Conservation (phyloP, 1,140 invertebrate species). For the Popillia japonica region DNA sequence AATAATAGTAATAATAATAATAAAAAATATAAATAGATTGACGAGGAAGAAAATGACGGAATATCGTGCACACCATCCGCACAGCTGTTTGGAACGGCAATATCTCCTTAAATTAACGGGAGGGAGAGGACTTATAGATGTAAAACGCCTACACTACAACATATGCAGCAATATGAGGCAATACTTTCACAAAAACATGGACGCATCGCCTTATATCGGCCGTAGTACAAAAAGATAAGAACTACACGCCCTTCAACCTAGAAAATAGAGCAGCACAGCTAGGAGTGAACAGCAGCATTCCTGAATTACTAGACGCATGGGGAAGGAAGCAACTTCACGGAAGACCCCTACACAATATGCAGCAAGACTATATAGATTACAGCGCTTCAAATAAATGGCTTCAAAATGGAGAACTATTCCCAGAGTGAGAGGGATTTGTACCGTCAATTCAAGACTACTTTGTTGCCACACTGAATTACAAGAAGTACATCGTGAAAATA, state of each 20-base stretch:
- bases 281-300: background rate
- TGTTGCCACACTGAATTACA: too few relatives aligned
- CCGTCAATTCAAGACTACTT: too few relatives aligned
- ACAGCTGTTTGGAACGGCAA: background rate
- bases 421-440: too few relatives aligned
- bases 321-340: background rate
- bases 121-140: background rate
- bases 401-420: too few relatives aligned
- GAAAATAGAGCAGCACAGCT: background rate
- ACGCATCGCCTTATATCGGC: background rate
- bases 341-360: too few relatives aligned
- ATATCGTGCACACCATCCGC: too few relatives aligned
- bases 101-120: background rate
- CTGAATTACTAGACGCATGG: too few relatives aligned
- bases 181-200: background rate
- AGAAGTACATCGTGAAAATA: too few relatives aligned
- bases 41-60: background rate
- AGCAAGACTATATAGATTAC: too few relatives aligned
- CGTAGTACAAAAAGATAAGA: too few relatives aligned
- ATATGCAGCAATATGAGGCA: background rate
- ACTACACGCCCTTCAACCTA: background rate
- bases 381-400: slow-evolving; percentile 10
- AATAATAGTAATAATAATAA: too few relatives aligned
- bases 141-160: background rate
- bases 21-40: background rate